These are phyloP conservation scores for Struthio camelus DNA, from an alignment of 2,113 vertebrate genomes.

Conservation along the genomic window DNA sequence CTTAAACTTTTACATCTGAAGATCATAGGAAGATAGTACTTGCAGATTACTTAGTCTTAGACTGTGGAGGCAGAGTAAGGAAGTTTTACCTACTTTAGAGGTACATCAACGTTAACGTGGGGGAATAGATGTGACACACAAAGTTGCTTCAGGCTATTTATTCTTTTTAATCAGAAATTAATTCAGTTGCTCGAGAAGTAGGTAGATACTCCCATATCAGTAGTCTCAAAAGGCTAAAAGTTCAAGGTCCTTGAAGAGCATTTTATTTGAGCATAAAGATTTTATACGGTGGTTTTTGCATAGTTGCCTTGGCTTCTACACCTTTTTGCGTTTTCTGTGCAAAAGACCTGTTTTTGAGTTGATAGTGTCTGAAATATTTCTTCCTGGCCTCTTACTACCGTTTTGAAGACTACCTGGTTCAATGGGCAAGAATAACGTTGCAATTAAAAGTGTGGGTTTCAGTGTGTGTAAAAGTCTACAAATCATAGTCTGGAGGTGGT, in stretches of 20 bases:
- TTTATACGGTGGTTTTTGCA: background rate
- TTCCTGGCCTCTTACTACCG: background rate
- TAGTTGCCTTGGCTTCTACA: background rate
- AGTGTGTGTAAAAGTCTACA: background rate
- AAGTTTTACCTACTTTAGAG: background rate
- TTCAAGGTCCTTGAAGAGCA: background rate
- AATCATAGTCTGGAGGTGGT: background rate
- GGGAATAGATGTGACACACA: background rate
- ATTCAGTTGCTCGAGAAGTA: background rate
- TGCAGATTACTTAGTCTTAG: background rate
- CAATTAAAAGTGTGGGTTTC: background rate
- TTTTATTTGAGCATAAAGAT: background rate
- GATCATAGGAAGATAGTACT: background rate
- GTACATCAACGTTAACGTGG: background rate
- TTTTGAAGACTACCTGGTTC: background rate
- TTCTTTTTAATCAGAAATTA: conserved; percentile 1
- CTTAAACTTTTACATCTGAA: background rate
- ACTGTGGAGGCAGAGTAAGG: background rate
- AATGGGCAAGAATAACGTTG: background rate
- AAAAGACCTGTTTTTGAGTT: background rate
- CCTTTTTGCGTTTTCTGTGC: background rate
- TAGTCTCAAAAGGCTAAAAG: background rate
- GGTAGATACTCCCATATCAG: background rate
- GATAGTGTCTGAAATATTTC: background rate
- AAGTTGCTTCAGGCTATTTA: background rate